Conservation (phyloP, 92 coral and sea anemone species). For the Heliopora coerulea region DNA sequence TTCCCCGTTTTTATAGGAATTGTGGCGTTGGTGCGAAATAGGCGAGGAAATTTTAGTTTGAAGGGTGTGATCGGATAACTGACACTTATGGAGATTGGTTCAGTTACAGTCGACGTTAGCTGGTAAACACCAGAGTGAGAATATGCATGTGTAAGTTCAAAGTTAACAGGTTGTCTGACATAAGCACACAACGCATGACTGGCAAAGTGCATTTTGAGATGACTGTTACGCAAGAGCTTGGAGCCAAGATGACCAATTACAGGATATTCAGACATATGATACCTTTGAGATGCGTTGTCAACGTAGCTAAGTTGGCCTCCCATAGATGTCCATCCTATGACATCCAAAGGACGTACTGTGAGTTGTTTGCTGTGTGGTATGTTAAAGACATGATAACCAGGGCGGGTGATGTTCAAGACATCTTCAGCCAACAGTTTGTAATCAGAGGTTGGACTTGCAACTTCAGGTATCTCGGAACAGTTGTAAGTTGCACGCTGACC, state of each 20-base stretch:
- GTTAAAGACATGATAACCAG: slow-evolving; percentile 73
- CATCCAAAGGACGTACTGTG: slow-evolving; percentile 59
- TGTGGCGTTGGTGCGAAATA: slow-evolving; percentile 62
- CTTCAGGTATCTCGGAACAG: neutral
- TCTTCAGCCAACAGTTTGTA: slow-evolving; percentile 64
- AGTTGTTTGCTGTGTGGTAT: slow-evolving; percentile 51
- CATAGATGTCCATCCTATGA: slow-evolving; percentile 72
- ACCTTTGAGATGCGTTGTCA: slow-evolving; percentile 39
- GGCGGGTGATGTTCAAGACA: slow-evolving; percentile 45
- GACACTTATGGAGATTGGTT: slow-evolving; percentile 44
- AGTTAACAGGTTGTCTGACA: slow-evolving; percentile 65
- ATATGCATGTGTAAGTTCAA: slow-evolving; percentile 65
- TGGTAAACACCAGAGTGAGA: slow-evolving; percentile 62
- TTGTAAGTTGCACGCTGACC: slow-evolving; percentile 4
- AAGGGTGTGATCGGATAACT: slow-evolving; percentile 69
- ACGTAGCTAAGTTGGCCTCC: slow-evolving; percentile 72
- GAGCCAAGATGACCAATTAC: slow-evolving; percentile 46
- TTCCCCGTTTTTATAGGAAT: slow-evolving; percentile 50
- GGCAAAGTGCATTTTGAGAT: slow-evolving; percentile 50
- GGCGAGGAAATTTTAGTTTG: slow-evolving; percentile 41
- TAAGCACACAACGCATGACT: slow-evolving; percentile 76
- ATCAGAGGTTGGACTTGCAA: slow-evolving; percentile 57
- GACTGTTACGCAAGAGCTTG: slow-evolving; percentile 52
- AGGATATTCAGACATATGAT: slow-evolving; percentile 60
- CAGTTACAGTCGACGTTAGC: slow-evolving; percentile 69